phyloP scores from a whole-genome alignment of 2,888 invertebrate species.

The Dexiosoma caninum region DNA sequence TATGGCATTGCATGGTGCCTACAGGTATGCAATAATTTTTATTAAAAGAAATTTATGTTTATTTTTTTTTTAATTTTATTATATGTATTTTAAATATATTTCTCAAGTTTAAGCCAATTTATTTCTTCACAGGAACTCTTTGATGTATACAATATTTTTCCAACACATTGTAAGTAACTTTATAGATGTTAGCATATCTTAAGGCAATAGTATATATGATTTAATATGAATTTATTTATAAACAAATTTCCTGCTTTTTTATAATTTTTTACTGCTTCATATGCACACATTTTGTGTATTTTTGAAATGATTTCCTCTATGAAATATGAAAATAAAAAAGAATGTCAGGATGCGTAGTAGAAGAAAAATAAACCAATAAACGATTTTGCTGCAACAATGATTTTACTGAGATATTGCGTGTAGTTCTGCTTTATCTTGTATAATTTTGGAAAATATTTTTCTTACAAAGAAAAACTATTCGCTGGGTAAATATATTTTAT shows the following conservation, averaged over 20 bases:
- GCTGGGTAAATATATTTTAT: neutral
- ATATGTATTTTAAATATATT: neutral
- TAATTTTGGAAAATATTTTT: neutral
- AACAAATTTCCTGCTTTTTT: constrained; percentile 42
- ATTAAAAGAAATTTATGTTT: constrained; percentile 9
- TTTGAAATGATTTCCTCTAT: constrained; percentile 8
- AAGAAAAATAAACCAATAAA: neutral
- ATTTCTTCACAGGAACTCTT: neutral
- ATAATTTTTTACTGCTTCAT: constrained; percentile 17
- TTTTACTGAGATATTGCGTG: too few relatives aligned
- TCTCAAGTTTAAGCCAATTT: neutral
- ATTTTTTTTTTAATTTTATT: neutral
- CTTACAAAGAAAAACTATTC: neutral
- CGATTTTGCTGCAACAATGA: neutral
- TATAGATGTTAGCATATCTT: constrained; percentile 53
- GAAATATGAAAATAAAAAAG: neutral
- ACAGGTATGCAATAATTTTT: constrained; percentile 52
- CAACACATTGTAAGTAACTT: constrained; percentile 51
- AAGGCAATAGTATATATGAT: constrained; percentile 51
- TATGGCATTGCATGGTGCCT: constrained; percentile 9
- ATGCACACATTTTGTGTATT: neutral
- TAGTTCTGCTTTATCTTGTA: too few relatives aligned
- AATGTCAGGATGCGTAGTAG: neutral
- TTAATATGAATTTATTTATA: constrained; percentile 49
- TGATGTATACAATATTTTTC: constrained; percentile 42